Evolutionary conservation across 2,888 invertebrate genomes (phyloP), one percentile per base, ranked within the genome.

Genomic region (Scelioninae gen. 1): DNA sequence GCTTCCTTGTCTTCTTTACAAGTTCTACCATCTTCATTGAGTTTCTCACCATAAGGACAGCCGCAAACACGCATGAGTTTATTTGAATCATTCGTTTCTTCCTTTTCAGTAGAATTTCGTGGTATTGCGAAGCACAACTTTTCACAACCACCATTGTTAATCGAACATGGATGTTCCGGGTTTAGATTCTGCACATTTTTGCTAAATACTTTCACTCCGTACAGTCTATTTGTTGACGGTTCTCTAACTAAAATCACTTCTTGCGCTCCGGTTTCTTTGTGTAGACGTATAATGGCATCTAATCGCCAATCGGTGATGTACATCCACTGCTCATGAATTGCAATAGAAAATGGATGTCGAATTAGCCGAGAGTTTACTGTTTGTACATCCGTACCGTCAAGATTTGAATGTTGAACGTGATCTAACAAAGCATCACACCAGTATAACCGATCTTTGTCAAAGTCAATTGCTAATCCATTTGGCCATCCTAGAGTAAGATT

Each of bases 341-440:
- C 97, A 53, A 99, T 97, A 5, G 96, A 98, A 93, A 98, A 98
- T 0, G 98, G 98, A 94, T 97, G 98, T 66, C 96, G 94, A 68
- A 97, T 98, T 9, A 98, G 93, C 62, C 96, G 94, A 0, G 98
- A 98, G 88, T 96, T 96, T 0, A 99, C 96, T 0, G 98, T 98
- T 88, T 95, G 95, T 0, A 98, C 96, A 90, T 98, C 98, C 0
- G 95, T 95, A 0, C 99, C 99, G 90, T 98, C 97, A 5, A 98
- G 93, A 87, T 96, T 96, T 0, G 98, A 96, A 91, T 98, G 98
- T 89, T 98, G 98, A 0, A 99, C 98, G 92, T 99, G 98, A 92
- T 99, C 99, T 7, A 99, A 93, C 1, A 98, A 93, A 3, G 99
- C 99, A 91, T 99, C 99, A 89, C 98, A 98, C 99, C 99, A 99